Evolutionary conservation across 1,140 invertebrate species (phyloP).

Genomic region (Cyrtorhinus lividipennis): DNA sequence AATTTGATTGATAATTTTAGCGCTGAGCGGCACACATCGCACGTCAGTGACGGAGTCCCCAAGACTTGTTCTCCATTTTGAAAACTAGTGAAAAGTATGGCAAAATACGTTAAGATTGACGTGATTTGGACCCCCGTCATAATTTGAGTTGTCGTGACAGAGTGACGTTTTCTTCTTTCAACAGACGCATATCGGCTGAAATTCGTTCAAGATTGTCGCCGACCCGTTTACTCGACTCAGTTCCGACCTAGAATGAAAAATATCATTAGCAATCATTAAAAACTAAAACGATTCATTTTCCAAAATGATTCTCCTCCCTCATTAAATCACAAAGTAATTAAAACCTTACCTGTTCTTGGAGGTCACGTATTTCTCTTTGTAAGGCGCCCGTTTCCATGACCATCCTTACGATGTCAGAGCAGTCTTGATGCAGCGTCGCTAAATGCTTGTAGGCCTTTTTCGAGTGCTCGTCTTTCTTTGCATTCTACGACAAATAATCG

Average conservation of each 20-base stretch:
- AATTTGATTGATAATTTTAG: too few relatives aligned
- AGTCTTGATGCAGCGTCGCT: constrained; percentile 71
- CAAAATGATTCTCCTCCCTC: too few relatives aligned
- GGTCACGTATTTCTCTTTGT: constrained; percentile 68
- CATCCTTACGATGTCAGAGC: constrained; percentile 60
- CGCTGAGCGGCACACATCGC: too few relatives aligned
- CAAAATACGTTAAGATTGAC: background rate
- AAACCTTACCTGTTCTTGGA: constrained; percentile 86
- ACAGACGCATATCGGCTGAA: constrained; percentile 62
- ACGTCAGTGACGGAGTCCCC: background rate
- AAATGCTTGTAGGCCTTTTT: constrained; percentile 77
- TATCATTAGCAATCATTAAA: too few relatives aligned
- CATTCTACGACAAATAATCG: too few relatives aligned
- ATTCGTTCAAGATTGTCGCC: constrained; percentile 69
- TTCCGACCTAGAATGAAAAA: constrained; percentile 67
- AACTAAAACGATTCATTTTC: too few relatives aligned
- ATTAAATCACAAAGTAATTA: too few relatives aligned
- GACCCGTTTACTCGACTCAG: constrained; percentile 68
- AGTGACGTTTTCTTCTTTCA: constrained; percentile 56
- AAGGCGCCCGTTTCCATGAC: constrained; percentile 72
- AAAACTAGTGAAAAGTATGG: background rate
- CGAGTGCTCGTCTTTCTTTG: constrained; percentile 73
- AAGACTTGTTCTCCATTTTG: too few relatives aligned
- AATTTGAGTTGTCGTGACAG: constrained; percentile 37
- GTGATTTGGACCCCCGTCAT: background rate